A percentile compares a stretch with the other conserved stretches of the same genome.
These are phyloP conservation scores for Etheostoma perlongum DNA, from an alignment of 2,797 vertebrate genomes.

Conservation along the genomic window DNA sequence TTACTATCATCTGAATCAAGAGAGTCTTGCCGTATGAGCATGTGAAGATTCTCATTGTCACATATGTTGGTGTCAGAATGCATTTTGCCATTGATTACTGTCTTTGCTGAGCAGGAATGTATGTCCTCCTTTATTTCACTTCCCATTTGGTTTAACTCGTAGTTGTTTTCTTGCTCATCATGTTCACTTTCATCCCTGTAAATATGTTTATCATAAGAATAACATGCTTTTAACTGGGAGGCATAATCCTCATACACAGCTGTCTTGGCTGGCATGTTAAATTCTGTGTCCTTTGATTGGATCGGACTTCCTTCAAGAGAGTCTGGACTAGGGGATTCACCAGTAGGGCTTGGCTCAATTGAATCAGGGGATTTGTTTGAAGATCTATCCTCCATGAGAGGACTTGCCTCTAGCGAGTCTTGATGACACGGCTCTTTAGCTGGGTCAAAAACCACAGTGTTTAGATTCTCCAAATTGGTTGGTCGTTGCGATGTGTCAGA, in stretches of 20 bases:
- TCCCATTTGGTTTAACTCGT: conserved; percentile 85
- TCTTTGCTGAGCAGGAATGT: conserved; percentile 81
- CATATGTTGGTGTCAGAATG: conserved; percentile 83
- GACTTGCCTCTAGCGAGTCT: conserved; percentile 95
- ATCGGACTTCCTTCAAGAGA: conserved; percentile 95
- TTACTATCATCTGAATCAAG: conserved; percentile 41
- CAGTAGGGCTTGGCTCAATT: conserved; percentile 94
- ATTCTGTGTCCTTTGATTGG: conserved; percentile 77
- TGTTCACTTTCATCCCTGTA: conserved; percentile 78
- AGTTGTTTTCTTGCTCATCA: conserved; percentile 76
- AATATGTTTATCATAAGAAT: conserved; percentile 58
- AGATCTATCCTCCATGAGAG: conserved; percentile 91
- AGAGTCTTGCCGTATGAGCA: conserved; percentile 45
- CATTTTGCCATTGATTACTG: conserved; percentile 77
- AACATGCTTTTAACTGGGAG: conserved; percentile 75
- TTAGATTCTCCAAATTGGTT: conserved; percentile 83
- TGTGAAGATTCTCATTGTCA: conserved; percentile 51
- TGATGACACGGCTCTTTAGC: conserved; percentile 83
- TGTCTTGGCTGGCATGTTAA: conserved; percentile 50
- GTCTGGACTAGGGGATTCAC: conserved; percentile 92
- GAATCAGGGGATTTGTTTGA: conserved; percentile 96
- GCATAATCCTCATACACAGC: conserved; percentile 79
- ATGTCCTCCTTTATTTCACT: conserved; percentile 82
- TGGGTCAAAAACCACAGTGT: conserved; percentile 81
- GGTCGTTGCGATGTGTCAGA: conserved; percentile 83